Evolutionary conservation across 2,888 invertebrate genomes (phyloP), one percentile per base, ranked within the genome.

Genomic region (Chydorus sphaericus): DNA sequence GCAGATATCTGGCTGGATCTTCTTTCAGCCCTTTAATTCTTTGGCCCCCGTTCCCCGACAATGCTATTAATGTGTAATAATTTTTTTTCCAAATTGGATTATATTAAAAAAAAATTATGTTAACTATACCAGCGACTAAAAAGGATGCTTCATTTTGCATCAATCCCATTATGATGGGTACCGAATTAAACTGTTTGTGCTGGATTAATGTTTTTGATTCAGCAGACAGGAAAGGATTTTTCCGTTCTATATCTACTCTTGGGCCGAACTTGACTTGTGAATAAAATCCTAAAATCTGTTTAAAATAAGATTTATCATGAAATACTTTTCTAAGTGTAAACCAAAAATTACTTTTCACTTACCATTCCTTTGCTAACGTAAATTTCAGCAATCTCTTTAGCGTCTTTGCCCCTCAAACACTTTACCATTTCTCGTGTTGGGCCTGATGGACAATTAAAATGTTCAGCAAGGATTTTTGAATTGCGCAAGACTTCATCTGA

Each of bases 51-150:
- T 18, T 2, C 1, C 16, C 30, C 16, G 28, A 23, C 16, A 53
- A n/a, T 29, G 39, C 54, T 54, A 4, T n/a, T n/a, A n/a, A n/a
- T n/a, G n/a, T 18, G 20, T 33, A 20, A 5, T 1, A 31, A 23
- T 20, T 14, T 52, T 11, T 20, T 51, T 10, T 30, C 16, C n/a
- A n/a, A n/a, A n/a, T n/a, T n/a, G n/a, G n/a, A n/a, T n/a, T n/a
- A n/a, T n/a, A n/a, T n/a, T n/a, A n/a, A n/a, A n/a, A n/a, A n/a
- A n/a, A n/a, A n/a, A n/a, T n/a, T n/a, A n/a, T n/a, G n/a, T n/a
- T n/a, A n/a, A n/a, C n/a, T n/a, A n/a, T 50, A 54, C 54, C 23
- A 11, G 44, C 48, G 31, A 28, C 29, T 8, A 54, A 48, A 28
- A 54, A 18, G 3, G 39, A 39, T 28, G 26, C 54, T 31, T 54